Evolutionary conservation across 2,888 invertebrate genomes (phyloP), one percentile per base, ranked within the genome.

Genomic region (Apotomis capreana): DNA sequence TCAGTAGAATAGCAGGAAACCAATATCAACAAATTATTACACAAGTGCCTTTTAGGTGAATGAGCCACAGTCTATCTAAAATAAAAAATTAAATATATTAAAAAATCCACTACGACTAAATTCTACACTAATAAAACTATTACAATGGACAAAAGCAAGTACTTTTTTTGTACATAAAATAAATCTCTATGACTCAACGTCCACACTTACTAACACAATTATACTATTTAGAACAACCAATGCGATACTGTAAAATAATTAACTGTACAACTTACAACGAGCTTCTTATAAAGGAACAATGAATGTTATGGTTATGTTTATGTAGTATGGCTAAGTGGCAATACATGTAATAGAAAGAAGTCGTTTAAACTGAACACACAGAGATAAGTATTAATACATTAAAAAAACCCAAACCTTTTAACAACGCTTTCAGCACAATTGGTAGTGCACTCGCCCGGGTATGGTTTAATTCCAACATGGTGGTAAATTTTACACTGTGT

Each of bases 121-220:
- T 5, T 59, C 58, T 68, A 69, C 4, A 37, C 44, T 37, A 54
- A 49, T 70, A 57, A 44, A 68, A 68, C 44, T 55, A 69, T 61
- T 54, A 70, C 52, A 74, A 71, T 72, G 65, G 71, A 76, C 74
- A 65, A 69, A 67, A 74, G 69, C 71, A 54, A 64, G 52, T 68
- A 62, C 63, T 37, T 57, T 49, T 73, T 71, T 73, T 74, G 75
- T 76, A 76, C 75, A 74, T 55, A 71, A 49, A 69, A 73, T 54
- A 76, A 70, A 72, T 72, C 54, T 72, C 68, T 58, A 52, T 60
- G 49, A 70, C 67, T 72, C 69, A 69, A 46, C 63, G 44, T 63
- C 49, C 59, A 64, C 68, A 69, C 54, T 68, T 60, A 64, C 4
- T 55, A 40, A 72, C 57, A 72, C 37, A 49, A 46, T 65, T 52